These are phyloP conservation scores for Yponomeuta evonymella DNA, from an alignment of 2,888 invertebrate genomes.

Conservation along the genomic window DNA sequence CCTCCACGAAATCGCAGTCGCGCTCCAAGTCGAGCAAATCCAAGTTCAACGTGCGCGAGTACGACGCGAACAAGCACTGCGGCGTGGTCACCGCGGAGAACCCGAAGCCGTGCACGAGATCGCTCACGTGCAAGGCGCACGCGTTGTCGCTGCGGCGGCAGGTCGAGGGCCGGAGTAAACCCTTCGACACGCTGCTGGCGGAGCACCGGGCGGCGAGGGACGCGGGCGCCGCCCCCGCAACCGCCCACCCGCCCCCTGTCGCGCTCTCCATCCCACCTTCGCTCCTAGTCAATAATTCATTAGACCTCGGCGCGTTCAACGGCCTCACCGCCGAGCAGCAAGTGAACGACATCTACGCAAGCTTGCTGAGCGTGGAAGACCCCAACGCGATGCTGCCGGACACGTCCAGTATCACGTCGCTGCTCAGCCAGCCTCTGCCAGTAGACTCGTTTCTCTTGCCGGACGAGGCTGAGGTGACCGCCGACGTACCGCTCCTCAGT, in stretches of 20 bases:
- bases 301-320: conserved; percentile 56
- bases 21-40: conserved; percentile 57
- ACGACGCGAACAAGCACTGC: conserved; percentile 89
- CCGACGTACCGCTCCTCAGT: conserved; percentile 33
- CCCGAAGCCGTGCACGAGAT: conserved; percentile 85
- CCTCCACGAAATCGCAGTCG: conserved; percentile 38
- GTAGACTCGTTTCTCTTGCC: conserved; percentile 43
- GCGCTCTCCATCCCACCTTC: conserved; percentile 28
- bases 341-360: conserved; percentile 61
- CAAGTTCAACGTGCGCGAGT: conserved; percentile 78
- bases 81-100: conserved; percentile 83
- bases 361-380: conserved; percentile 54
- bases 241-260: conserved; percentile 31
- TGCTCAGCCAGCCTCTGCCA: conserved; percentile 52
- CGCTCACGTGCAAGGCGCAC: conserved; percentile 83
- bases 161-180: conserved; percentile 82
- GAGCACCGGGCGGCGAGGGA: conserved; percentile 83
- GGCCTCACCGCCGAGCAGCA: conserved; percentile 59
- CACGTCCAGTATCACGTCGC: conserved; percentile 52
- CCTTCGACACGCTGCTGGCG: conserved; percentile 84
- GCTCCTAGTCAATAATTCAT: conserved; percentile 52
- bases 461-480: conserved; percentile 45
- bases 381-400: conserved; percentile 52
- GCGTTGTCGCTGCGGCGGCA: conserved; percentile 82
- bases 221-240: conserved; percentile 36